These are phyloP conservation scores for Danio albolineatus DNA, from an alignment of 2,797 vertebrate genomes.

Conservation along the genomic window DNA sequence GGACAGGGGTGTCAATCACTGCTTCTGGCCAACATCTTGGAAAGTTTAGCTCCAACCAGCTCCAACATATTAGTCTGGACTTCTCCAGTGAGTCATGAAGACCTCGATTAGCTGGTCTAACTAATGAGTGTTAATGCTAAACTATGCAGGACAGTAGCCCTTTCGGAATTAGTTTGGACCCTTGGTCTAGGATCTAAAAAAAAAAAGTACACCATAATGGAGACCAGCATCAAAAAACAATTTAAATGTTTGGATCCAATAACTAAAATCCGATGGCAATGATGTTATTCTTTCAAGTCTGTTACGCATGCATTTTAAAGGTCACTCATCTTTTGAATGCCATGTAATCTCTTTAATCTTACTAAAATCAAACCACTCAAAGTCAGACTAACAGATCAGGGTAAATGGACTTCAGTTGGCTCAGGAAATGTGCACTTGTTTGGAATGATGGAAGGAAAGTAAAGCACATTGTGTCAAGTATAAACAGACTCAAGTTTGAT, in stretches of 20 bases:
- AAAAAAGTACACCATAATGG: background rate
- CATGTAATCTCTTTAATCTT: background rate
- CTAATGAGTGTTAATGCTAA: no score
- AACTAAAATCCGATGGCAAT: background rate
- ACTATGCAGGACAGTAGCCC: no score
- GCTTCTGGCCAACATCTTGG: no score
- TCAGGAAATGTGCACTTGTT: background rate
- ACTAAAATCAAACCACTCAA: background rate
- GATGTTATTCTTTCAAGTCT: background rate
- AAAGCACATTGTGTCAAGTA: background rate
- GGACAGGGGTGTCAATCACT: background rate
- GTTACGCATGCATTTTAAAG: background rate
- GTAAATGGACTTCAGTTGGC: background rate
- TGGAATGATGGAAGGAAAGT: background rate
- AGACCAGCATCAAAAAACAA: background rate
- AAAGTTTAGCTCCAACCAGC: no score
- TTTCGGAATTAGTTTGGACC: no score
- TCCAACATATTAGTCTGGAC: no score
- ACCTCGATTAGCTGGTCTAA: no score
- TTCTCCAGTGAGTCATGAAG: no score
- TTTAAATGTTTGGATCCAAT: background rate
- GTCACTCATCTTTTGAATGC: background rate
- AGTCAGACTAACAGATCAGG: background rate
- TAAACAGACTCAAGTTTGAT: background rate
- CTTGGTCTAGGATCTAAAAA: no score